phyloP scores from a whole-genome alignment of 2,797 vertebrate genomes.

The Enteromius fasciolatus region DNA sequence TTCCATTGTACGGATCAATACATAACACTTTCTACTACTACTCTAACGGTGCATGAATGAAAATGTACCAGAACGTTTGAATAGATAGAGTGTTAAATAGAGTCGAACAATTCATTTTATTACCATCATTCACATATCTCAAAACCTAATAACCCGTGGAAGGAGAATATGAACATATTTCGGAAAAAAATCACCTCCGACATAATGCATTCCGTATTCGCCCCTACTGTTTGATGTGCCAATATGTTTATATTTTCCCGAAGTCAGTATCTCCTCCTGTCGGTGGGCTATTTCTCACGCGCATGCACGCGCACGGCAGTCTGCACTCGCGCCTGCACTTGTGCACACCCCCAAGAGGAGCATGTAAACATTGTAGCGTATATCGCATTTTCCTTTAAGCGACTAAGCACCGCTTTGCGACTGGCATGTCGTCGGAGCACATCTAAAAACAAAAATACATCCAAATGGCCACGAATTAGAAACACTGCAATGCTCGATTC shows the following conservation, averaged over 20 bases:
- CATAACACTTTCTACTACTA: constrained; percentile 58
- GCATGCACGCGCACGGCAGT: constrained; percentile 35
- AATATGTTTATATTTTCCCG: constrained; percentile 51
- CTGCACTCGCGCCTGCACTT: constrained; percentile 23
- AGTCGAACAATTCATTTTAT: constrained; percentile 88
- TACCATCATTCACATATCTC: constrained; percentile 85
- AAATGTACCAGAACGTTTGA: constrained; percentile 71
- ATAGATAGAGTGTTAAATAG: constrained; percentile 83
- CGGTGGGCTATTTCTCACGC: constrained; percentile 44
- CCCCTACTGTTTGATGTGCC: constrained; percentile 55
- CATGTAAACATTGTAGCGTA: constrained; percentile 53
- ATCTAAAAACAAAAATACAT: constrained; percentile 43
- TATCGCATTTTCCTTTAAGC: constrained; percentile 36
- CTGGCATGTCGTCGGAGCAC: constrained; percentile 31
- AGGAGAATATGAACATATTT: constrained; percentile 84
- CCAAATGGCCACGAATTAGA: constrained; percentile 46
- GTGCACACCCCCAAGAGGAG: constrained; percentile 38
- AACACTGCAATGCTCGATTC: constrained; percentile 37
- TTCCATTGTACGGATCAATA: constrained; percentile 61
- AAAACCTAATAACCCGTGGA: constrained; percentile 86
- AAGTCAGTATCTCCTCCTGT: constrained; percentile 39
- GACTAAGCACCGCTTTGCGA: constrained; percentile 21
- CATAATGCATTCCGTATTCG: constrained; percentile 62
- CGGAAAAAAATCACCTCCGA: constrained; percentile 70
- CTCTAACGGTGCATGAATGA: constrained; percentile 68